phyloP scores from a whole-genome alignment of 2,888 invertebrate species.

The Labia minor region DNA sequence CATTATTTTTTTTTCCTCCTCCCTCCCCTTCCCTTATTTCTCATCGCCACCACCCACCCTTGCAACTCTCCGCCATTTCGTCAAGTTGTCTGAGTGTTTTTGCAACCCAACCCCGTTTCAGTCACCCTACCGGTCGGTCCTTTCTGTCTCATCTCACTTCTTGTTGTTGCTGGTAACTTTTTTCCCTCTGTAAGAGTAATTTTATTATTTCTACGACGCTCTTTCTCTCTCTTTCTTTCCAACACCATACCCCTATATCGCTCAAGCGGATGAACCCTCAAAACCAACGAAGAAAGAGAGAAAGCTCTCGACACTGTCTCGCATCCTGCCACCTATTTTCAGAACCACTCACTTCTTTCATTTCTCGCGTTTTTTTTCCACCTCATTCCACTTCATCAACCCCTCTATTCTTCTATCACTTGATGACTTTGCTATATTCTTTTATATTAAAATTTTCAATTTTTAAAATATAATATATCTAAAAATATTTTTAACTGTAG shows the following conservation, averaged over 20 bases:
- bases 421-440: no score
- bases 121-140: not conserved
- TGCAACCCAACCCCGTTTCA: not conserved
- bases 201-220: not conserved
- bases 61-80: conserved; percentile 3
- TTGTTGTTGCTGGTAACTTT: conserved; percentile 4
- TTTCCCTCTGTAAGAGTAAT: conserved; percentile 2
- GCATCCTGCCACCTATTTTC: no score
- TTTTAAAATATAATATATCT: no score
- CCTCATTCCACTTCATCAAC: no score
- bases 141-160: conserved; percentile 8
- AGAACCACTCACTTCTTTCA: no score
- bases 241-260: not conserved
- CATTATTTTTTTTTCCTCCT: not conserved
- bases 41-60: no score
- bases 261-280: conserved; percentile 13
- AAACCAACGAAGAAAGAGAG: not conserved
- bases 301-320: conserved; percentile 1
- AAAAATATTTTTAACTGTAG: no score
- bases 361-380: no score
- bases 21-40: not conserved
- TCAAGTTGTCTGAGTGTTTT: conserved; percentile 13
- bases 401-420: no score
- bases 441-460: no score
- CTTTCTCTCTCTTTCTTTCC: not conserved